These are phyloP conservation scores for Morus bassanus DNA, from an alignment of 2,797 vertebrate species.

Conservation along the genomic window DNA sequence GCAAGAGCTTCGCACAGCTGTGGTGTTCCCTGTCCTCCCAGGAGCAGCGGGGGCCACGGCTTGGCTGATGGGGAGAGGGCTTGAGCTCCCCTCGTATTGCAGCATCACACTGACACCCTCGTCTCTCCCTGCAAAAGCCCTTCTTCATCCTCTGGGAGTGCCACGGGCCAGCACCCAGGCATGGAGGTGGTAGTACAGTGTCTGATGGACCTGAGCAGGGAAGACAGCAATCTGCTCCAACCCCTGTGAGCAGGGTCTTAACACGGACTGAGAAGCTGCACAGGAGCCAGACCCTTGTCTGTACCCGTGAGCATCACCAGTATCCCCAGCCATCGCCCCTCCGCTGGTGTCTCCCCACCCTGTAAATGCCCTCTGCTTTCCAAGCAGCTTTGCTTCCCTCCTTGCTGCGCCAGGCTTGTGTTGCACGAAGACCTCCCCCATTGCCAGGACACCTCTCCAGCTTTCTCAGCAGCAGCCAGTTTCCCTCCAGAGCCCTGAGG, in stretches of 20 bases:
- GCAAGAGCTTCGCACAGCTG: neutral
- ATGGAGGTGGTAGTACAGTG: neutral
- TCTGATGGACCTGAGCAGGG: neutral
- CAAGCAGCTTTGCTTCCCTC: neutral
- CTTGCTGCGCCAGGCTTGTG: rapidly evolving
- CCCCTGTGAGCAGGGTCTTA: neutral
- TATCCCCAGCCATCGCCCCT: neutral
- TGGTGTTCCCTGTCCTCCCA: neutral
- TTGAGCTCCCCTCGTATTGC: rapidly evolving
- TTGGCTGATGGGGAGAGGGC: neutral
- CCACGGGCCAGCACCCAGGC: rapidly evolving
- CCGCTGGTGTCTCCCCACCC: rapidly evolving
- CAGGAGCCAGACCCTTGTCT: neutral
- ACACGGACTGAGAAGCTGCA: neutral
- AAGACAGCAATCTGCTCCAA: rapidly evolving
- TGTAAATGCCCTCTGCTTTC: neutral
- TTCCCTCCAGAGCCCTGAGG: neutral
- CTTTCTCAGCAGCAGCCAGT: neutral
- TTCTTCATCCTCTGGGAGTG: neutral
- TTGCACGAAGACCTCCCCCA: neutral
- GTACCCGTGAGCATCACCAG: neutral
- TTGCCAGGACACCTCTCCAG: neutral
- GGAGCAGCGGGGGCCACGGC: rapidly evolving
- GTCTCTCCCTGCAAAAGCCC: neutral
- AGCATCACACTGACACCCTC: neutral